Evolutionary conservation across 2,113 vertebrate genomes (phyloP).

Genomic region (Cisticola juncidis): DNA sequence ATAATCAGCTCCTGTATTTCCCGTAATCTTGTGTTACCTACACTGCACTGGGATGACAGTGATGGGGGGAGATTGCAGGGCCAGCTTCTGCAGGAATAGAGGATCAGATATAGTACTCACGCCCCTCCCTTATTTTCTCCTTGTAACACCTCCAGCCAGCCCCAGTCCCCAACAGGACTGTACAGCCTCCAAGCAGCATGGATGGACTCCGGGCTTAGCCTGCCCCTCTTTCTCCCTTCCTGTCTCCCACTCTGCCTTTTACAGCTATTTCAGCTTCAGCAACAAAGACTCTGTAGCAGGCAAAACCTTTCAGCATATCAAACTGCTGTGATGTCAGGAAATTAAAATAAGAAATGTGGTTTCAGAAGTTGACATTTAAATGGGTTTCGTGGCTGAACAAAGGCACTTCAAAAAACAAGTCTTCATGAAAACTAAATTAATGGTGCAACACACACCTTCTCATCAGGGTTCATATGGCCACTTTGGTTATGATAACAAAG

Average conservation of each 20-base stretch:
- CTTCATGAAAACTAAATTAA: neutral
- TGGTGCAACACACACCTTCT: neutral
- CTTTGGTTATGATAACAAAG: neutral
- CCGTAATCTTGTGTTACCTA: neutral
- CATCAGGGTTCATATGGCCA: neutral
- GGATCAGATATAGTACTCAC: rapidly evolving
- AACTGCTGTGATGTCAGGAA: neutral
- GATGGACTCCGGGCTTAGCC: neutral
- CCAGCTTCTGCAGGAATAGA: neutral
- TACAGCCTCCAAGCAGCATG: neutral
- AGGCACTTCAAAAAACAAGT: neutral
- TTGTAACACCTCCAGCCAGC: neutral
- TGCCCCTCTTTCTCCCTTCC: neutral
- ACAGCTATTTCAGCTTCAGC: neutral
- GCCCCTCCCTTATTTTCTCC: neutral
- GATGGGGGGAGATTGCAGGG: neutral
- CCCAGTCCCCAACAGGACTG: neutral
- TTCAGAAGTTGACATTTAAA: neutral
- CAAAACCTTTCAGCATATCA: neutral
- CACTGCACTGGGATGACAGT: neutral
- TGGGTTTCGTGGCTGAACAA: neutral
- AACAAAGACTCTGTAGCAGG: neutral
- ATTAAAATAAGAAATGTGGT: neutral
- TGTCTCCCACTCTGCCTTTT: neutral
- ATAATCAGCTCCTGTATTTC: neutral